Base-by-base conservation (phyloP, 2,113 vertebrate species). In the Tychaedon coryphoeus region DNA sequence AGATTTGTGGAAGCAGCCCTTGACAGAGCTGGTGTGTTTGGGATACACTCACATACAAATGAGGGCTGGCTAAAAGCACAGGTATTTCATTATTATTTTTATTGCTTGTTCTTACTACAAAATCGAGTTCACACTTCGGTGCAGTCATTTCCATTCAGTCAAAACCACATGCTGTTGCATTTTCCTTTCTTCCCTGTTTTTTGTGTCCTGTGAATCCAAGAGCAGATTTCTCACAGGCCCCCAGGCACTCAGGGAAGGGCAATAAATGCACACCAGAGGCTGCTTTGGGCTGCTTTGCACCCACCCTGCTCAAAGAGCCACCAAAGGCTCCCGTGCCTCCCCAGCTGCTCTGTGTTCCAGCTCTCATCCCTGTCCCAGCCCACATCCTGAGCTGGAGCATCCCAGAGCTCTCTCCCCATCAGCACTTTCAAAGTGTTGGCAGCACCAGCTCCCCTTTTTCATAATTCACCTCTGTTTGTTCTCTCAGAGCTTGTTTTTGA, bases 21-120 rank as follows among this genome's bases (percentile, higher is more conserved):
- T n/a, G 48, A 6, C 33, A 65, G 62, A 15, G 24, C 1, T 7
- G 36, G 1, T 22, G 36, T 57, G 12, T 31, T 72, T 69, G 78
- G n/a, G 53, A 25, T 13, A 6, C 5, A 0, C 16, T 17, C 0
- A 0, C 45, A 31, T 29, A 11, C 15, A 60, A 64, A 47, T 7
- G 76, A 84, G 48, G 67, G 43, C 92, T 90, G 80, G 6, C 53
- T 66, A 17, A 89, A 54, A 67, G 31, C 61, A 40, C 9, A 7
- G 1, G 0, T 14, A 14, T 19, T 67, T 75, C 71, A 40, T 42
- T 17, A 25, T 91, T 64, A 20, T 74, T 86, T 92, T 91, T 81
- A 90, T 75, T 91, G 69, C 65, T 90, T 85, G 70, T 69, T 89
- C 92, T 64, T 71, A 56, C 75, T 67, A 78, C 43, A 26, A 26